Base-by-base conservation (phyloP, 2,113 vertebrate genomes). In the Verasper variegatus region DNA sequence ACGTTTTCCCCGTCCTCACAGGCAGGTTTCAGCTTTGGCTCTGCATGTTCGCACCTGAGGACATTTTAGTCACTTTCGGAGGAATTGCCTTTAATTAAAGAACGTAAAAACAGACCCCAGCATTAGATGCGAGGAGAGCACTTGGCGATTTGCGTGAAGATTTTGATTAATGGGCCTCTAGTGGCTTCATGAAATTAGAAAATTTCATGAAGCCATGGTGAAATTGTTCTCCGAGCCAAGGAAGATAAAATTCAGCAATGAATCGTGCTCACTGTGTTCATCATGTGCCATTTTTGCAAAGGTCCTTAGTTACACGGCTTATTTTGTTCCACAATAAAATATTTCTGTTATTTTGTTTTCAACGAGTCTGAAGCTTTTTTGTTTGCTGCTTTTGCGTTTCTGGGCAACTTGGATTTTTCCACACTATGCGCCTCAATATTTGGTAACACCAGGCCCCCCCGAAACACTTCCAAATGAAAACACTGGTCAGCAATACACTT, bases 401-500 rank as follows among this genome's bases (percentile, higher is more conserved):
- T 37, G 35, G 9, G 45, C 49, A 20, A 17, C 13, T 51, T 51
- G 15, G 2, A 51, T 20, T 51, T 6, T 51, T 51, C 49, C 49
- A 51, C 17, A 3, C 15, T 52, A 2, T 52, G 18, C 7, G 8
- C 9, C 18, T 52, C 51, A 52, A n/a, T 20, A n/a, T 52, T 52
- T n/a, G 20, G 49, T 13, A 45, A 47, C 45, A 47, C 45, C 10
- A 11, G 40, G 5, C 45, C 2, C 45, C 2, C 51, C 20, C 0
- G 27, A 52, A 52, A n/a, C 2, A 52, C 3, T 9, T 52, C 17
- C 1, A 52, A 18, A 5, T 18, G 17, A 7, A 20, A 45, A 47
- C 45, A 47, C 67, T 71, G 65, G n/a, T 69, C 21, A 63, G 23
- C 61, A 56, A 76, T 74, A 66, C 59, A 31, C 17, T 72, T 60